Base-by-base conservation (phyloP, 2,888 invertebrate genomes). In the Hypomecis atomaria region DNA sequence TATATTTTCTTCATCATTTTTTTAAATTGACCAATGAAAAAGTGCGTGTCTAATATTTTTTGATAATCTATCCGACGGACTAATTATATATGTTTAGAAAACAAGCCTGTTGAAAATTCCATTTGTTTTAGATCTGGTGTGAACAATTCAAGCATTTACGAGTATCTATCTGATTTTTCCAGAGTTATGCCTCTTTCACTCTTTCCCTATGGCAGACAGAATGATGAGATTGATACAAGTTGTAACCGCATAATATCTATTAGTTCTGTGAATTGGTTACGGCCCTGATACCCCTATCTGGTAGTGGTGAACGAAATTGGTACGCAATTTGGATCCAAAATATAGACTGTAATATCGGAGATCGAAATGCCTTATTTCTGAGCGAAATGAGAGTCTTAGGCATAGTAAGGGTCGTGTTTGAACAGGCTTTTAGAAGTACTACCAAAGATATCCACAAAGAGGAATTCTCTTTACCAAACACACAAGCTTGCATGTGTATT, bases 221-320 rank as follows among this genome's bases (percentile, higher is more conserved):
- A 33, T 13, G 52, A 54, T 48, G 54, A 54, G 58, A 63, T 63
- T 63, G 63, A 63, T 63, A 63, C 44, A 54, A 54, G 9, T 59
- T 59, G 54, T 58, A 53, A 59, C 58, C 59, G 58, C 62, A 43
- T 58, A 54, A 58, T 62, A 48, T 58, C 53, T 62, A 57, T 62
- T 58, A 62, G 53, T 47, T 62, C 61, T 23, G n/a, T 47, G 57
- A 57, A 47, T 42, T 57, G 52, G 38, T 45, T 45, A 40, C 56
- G 61, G 50, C 38, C 55, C 55, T 13, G 49, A 47, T 40, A 45
- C 52, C 34, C 60, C 34, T 10, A 34, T 47, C 47, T 37, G 23
- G 13, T 56, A 38, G 34, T 43, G 55, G 6, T 42, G 40, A 53
- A 40, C n/a, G 9, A 23, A 53, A 42, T 53, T 53, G 40, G 40